Conservation (phyloP, 2,888 invertebrate genomes). For the Malachius bipustulatus region DNA sequence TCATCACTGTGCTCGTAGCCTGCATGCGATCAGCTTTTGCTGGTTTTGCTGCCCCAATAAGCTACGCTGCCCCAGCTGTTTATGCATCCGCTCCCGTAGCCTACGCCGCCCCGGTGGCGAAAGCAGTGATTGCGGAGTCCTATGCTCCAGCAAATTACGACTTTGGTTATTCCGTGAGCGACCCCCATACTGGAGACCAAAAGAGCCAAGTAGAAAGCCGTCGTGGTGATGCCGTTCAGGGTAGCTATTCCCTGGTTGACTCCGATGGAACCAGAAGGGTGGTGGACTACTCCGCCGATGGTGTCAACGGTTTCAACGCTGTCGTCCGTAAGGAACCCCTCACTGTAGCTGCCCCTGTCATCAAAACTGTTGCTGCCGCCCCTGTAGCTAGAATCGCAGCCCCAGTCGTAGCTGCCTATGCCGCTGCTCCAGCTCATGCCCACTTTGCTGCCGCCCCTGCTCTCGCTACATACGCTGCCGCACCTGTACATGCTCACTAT, state of each 20-base stretch:
- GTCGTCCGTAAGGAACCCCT: conserved; percentile 41
- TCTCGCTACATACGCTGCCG: conserved; percentile 5
- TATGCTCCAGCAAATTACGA: conserved; percentile 26
- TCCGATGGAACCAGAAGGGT: conserved; percentile 41
- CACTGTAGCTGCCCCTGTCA: conserved; percentile 20
- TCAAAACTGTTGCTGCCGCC: conserved; percentile 12
- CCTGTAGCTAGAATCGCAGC: conserved; percentile 15
- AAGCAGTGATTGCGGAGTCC: conserved; percentile 21
- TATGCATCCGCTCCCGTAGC: conserved; percentile 15
- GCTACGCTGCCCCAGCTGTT: conserved; percentile 16
- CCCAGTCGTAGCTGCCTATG: conserved; percentile 12
- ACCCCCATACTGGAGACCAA: conserved; percentile 38
- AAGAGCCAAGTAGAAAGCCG: conserved; percentile 42
- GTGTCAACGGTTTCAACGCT: conserved; percentile 43
- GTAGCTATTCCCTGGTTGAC: conserved; percentile 41
- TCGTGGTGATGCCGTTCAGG: conserved; percentile 41
- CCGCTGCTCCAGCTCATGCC: conserved; percentile 6
- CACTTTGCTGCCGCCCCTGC: conserved; percentile 2
- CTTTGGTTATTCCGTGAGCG: conserved; percentile 24
- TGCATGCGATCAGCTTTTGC: conserved; percentile 19
- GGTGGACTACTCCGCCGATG: conserved; percentile 43
- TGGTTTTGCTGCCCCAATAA: conserved; percentile 15
- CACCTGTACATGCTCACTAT: conserved; percentile 7
- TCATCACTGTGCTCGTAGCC: conserved; percentile 18
- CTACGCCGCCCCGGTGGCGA: conserved; percentile 15